phyloP scores from a whole-genome alignment of 2,797 vertebrate genomes.

The Anas flavirostris region DNA sequence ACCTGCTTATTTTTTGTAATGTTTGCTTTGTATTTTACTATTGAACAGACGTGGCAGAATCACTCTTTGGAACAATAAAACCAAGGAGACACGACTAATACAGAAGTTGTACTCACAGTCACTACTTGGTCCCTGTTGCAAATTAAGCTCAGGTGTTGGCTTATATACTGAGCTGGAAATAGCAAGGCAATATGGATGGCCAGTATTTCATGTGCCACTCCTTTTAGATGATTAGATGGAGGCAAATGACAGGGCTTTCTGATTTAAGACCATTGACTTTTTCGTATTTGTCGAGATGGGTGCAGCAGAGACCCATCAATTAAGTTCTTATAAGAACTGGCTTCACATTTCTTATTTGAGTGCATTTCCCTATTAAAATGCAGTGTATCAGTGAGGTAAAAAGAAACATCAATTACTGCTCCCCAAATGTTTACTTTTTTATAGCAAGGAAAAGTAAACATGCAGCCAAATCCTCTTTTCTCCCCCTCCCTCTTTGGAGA shows the following conservation, averaged over 20 bases:
- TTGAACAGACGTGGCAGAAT: neutral
- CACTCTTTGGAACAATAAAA: neutral
- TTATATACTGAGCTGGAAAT: neutral
- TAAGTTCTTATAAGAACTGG: neutral
- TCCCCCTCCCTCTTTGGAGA: fast-evolving
- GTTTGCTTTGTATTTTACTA: neutral
- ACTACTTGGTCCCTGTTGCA: neutral
- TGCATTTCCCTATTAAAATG: neutral
- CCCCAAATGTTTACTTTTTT: neutral
- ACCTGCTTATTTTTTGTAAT: neutral
- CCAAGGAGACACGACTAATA: neutral
- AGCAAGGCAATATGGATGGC: neutral
- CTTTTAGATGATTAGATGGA: neutral
- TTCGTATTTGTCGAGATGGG: neutral
- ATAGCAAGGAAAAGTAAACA: neutral
- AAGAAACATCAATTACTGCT: neutral
- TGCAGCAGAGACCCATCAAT: neutral
- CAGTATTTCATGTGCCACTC: neutral
- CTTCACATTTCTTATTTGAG: neutral
- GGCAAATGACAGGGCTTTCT: neutral
- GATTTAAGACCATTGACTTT: neutral
- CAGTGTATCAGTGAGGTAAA: neutral
- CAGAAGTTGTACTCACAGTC: neutral
- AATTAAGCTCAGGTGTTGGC: neutral
- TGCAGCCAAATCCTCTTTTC: neutral